These are phyloP conservation scores for Drosophila cognata DNA, from an alignment of 2,888 invertebrate species.

Conservation along the genomic window DNA sequence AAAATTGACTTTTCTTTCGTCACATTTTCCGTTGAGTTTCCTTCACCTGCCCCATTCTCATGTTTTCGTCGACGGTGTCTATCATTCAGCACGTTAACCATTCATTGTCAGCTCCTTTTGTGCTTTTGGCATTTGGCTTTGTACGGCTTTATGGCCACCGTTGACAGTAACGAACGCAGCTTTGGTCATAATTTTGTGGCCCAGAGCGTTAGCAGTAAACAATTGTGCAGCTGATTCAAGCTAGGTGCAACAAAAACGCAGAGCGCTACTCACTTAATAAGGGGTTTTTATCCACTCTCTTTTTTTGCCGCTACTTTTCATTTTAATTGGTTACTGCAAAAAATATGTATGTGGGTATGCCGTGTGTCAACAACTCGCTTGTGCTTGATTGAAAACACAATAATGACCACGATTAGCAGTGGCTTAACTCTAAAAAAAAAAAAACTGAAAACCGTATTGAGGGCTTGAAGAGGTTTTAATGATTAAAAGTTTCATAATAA, in stretches of 20 bases:
- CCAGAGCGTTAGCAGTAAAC: slow-evolving; percentile 50
- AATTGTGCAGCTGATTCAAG: slow-evolving; percentile 28
- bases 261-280: slow-evolving; percentile 53
- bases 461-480: neutral
- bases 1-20: slow-evolving; percentile 10
- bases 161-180: slow-evolving; percentile 33
- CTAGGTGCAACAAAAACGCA: slow-evolving; percentile 31
- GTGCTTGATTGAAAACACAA: slow-evolving; percentile 29
- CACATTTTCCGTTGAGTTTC: neutral
- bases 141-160: slow-evolving; percentile 32
- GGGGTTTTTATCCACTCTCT: slow-evolving; percentile 3
- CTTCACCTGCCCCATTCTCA: neutral
- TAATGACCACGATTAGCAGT: neutral
- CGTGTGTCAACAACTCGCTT: slow-evolving; percentile 16
- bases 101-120: slow-evolving; percentile 61
- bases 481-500: neutral
- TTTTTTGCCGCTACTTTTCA: slow-evolving; percentile 24
- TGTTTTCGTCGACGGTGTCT: slow-evolving; percentile 26
- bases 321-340: slow-evolving; percentile 24
- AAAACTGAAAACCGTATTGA: neutral
- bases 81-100: slow-evolving; percentile 44
- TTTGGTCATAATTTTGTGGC: slow-evolving; percentile 37
- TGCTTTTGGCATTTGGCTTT: slow-evolving; percentile 64
- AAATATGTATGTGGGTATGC: slow-evolving; percentile 21
- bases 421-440: neutral